Evolutionary conservation across 2,797 vertebrate species (phyloP).

Genomic region (Anguilla marmorata): DNA sequence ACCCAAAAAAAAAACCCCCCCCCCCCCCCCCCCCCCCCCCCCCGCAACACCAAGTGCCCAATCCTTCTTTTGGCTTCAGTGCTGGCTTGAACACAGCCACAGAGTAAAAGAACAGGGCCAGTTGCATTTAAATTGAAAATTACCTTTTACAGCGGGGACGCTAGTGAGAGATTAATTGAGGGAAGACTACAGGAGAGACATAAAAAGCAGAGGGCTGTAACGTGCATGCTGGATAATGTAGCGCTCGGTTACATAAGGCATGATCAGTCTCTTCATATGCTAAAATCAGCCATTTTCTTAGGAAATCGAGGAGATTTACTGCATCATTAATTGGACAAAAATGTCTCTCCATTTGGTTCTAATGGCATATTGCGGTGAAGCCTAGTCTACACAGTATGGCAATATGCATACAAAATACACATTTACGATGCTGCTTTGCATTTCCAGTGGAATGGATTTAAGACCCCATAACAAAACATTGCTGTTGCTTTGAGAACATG

Average conservation of each 20-base stretch:
- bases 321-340: constrained; percentile 32
- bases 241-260: background rate
- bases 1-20: too few relatives aligned
- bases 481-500: constrained; percentile 1
- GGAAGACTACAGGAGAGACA: constrained; percentile 12
- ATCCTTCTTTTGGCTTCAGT: constrained; percentile 22
- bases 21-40: background rate
- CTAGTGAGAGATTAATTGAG: constrained; percentile 31
- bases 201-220: constrained; percentile 37
- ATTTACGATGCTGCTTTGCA: background rate
- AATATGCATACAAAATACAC: background rate
- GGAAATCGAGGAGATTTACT: constrained; percentile 32
- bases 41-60: background rate
- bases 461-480: background rate
- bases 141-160: constrained; percentile 41
- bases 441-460: background rate
- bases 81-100: constrained; percentile 30
- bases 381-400: background rate
- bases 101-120: constrained; percentile 42
- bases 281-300: constrained; percentile 20
- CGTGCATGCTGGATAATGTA: constrained; percentile 34
- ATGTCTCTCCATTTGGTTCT: background rate
- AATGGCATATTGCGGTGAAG: background rate
- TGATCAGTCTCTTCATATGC: constrained; percentile 26
- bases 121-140: constrained; percentile 50